Evolutionary conservation across 2,888 invertebrate species (phyloP).

Genomic region (Odontothrips loti): DNA sequence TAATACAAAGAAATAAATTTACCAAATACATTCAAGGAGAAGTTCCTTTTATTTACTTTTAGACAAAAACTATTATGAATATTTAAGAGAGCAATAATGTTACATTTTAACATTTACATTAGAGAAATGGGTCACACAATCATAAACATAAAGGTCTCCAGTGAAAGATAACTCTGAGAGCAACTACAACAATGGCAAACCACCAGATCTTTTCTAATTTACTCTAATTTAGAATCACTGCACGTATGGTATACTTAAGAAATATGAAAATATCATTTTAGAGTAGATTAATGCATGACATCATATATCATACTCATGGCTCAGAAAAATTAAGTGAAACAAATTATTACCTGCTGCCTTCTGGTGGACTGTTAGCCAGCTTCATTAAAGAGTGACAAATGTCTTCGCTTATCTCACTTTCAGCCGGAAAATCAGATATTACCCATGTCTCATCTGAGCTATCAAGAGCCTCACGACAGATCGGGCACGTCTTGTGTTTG

Average conservation of each 20-base stretch:
- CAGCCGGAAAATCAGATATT: constrained; percentile 57
- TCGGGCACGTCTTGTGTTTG: constrained; percentile 64
- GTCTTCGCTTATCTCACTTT: constrained; percentile 55
- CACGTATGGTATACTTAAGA: not conserved
- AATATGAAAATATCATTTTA: not conserved
- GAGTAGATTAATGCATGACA: not conserved
- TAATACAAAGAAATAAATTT: too few relatives aligned
- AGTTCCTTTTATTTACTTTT: too few relatives aligned
- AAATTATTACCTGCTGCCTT: not conserved
- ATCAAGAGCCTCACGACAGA: constrained; percentile 59
- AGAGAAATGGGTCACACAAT: not conserved
- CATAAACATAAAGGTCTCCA: not conserved
- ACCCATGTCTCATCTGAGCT: constrained; percentile 64
- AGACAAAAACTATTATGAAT: not conserved
- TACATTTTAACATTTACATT: not conserved
- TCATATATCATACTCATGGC: not conserved
- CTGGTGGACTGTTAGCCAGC: constrained; percentile 38
- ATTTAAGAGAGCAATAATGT: not conserved
- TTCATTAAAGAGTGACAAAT: constrained; percentile 50
- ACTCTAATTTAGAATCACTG: not conserved
- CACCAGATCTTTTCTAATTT: not conserved
- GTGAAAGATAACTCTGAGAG: not conserved
- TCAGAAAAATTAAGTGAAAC: not conserved
- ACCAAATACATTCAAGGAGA: too few relatives aligned
- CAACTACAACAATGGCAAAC: not conserved